phyloP scores from a whole-genome alignment of 2,888 invertebrate genomes.

The Eristalinus aeneus region DNA sequence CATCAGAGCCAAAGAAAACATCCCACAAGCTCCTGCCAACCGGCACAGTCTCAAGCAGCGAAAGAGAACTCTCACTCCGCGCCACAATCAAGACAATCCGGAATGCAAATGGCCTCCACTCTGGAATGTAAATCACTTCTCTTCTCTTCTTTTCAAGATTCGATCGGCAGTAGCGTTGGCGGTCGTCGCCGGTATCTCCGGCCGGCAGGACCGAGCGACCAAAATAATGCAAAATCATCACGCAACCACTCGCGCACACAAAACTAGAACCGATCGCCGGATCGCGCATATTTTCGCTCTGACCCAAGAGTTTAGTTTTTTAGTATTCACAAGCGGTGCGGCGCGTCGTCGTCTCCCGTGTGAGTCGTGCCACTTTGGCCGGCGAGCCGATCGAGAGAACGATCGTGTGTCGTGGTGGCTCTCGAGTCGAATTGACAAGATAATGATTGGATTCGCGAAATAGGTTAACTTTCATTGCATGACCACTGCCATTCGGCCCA shows the following conservation, averaged over 20 bases:
- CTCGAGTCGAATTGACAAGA: slow-evolving; percentile 67
- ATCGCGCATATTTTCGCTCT: slow-evolving; percentile 1
- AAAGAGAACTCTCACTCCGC: not conserved
- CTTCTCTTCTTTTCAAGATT: not conserved
- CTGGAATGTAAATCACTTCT: slow-evolving; percentile 41
- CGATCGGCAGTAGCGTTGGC: not conserved
- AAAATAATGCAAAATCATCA: slow-evolving; percentile 55
- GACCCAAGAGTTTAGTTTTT: not conserved
- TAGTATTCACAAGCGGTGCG: slow-evolving; percentile 29
- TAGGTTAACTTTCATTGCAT: slow-evolving; percentile 70
- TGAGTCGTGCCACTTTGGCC: slow-evolving; percentile 41
- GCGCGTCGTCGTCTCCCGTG: slow-evolving; percentile 36
- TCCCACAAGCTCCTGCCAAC: not conserved
- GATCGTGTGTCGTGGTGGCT: slow-evolving; percentile 28
- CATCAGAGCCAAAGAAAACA: not conserved
- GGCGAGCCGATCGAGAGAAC: not conserved
- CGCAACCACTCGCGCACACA: slow-evolving; percentile 25
- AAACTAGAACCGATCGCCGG: slow-evolving; percentile 1
- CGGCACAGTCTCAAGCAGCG: not conserved
- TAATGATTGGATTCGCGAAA: slow-evolving; percentile 62
- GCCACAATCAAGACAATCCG: slow-evolving; percentile 3
- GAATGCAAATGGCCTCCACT: slow-evolving; percentile 56
- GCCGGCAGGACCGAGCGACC: not conserved
- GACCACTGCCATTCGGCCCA: slow-evolving; percentile 28
- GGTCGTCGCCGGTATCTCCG: not conserved